Base-by-base conservation (phyloP, 1,140 invertebrate genomes). In the Philaenus spumarius region DNA sequence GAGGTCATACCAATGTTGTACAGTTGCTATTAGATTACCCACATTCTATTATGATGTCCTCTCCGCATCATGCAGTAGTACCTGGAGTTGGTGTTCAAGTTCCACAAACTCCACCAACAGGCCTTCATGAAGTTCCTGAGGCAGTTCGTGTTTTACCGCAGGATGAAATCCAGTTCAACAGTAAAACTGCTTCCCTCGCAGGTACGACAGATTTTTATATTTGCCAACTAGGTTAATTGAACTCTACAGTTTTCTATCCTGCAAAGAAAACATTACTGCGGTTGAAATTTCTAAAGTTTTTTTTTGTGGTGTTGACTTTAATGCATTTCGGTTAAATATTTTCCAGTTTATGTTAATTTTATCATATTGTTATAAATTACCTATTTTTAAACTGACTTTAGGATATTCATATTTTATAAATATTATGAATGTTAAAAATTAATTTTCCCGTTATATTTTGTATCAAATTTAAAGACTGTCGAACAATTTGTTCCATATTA, bases 11-110 rank as follows among this genome's bases (percentile, higher is more conserved):
- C 0, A 85, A 83, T 63, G 94, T 98, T 57, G 96, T 98, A 20
- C 91, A 97, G 73, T 74, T 97, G 58, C 75, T 99, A 47, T 80
- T 99, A 51, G 95, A 98, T 72, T 98, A 92, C 77, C 93, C 93
- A 20, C 90, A 92, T 72, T 87, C 84, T 64, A 81, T 90, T 69
- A 81, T 86, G 77, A 77, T 84, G 63, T 73, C 75, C 46, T 63
- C 60, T 57, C 62, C 55, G 70, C 72, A 40, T 70, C 26, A 30
- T 30, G 9, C 26, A 30, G 26, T 30, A 9, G 26, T 30, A 30
- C 26, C 26, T 30, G 72, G 43, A 68, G 65, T 1, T 69, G 46
- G 39, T 22, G 71, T 69, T 30, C 68, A 71, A 47, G 34, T 26
- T 7, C 23, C 48, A 11, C 50, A 58, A 39, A 12, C 15, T 11